Evolutionary conservation across 2,113 vertebrate genomes (phyloP).

Genomic region (Xenopus laevis): DNA sequence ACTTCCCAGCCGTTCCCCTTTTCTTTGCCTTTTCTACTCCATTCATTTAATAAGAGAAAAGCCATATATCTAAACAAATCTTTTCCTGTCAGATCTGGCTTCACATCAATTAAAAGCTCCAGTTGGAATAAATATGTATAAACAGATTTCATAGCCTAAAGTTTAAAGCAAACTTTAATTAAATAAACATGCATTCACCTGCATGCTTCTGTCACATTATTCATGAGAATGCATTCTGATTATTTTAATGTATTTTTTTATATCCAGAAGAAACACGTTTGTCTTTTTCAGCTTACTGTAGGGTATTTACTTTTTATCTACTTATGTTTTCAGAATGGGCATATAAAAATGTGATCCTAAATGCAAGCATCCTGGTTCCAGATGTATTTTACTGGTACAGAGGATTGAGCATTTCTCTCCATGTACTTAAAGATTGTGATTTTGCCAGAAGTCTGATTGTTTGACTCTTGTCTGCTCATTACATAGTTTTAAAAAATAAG

Average conservation of each 20-base stretch:
- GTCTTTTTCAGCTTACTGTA: slow-evolving; percentile 2
- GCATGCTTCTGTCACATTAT: not conserved
- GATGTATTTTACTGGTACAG: slow-evolving; percentile 26
- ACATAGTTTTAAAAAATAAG: slow-evolving; percentile 6
- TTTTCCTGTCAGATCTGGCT: not conserved
- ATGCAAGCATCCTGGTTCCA: slow-evolving; percentile 39
- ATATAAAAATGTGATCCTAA: slow-evolving; percentile 26
- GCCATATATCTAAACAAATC: not conserved
- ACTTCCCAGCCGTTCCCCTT: too few relatives aligned
- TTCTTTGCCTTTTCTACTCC: too few relatives aligned
- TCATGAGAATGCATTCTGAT: not conserved
- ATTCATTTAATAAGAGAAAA: too few relatives aligned
- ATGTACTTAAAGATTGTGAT: slow-evolving; percentile 35
- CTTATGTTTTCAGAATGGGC: slow-evolving; percentile 18
- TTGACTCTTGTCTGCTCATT: slow-evolving; percentile 13
- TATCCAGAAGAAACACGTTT: not conserved
- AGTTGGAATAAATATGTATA: slow-evolving; percentile 2
- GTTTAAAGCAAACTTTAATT: not conserved
- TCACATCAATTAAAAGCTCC: not conserved
- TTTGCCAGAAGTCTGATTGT: slow-evolving; percentile 21
- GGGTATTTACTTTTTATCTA: slow-evolving; percentile 5
- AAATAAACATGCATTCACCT: not conserved
- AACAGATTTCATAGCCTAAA: not conserved
- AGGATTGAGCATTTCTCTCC: slow-evolving; percentile 22
- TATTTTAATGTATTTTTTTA: not conserved